Evolutionary conservation across 2,888 invertebrate species (phyloP).

Genomic region (Chaitophorus viminalis): DNA sequence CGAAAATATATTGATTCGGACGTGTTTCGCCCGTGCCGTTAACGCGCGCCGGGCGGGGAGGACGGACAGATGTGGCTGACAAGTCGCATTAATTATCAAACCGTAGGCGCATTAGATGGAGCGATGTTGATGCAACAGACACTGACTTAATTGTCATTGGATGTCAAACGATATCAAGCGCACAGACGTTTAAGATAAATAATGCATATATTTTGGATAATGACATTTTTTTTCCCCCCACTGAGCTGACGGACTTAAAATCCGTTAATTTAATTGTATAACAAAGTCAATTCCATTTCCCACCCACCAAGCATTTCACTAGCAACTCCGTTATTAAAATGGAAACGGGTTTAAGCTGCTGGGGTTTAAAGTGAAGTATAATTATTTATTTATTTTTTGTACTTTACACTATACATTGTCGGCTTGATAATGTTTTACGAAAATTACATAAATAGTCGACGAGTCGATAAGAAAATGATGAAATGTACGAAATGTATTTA

Average conservation of each 20-base stretch:
- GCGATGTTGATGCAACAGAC: slow-evolving; percentile 47
- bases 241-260: neutral
- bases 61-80: slow-evolving; percentile 57
- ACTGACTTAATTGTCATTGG: slow-evolving; percentile 54
- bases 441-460: no score
- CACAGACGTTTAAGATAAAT: slow-evolving; percentile 34
- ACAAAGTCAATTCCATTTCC: neutral
- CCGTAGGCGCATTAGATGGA: slow-evolving; percentile 40
- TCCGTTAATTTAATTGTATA: slow-evolving; percentile 27
- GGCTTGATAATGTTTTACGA: no score
- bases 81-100: slow-evolving; percentile 60
- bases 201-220: slow-evolving; percentile 30
- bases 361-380: neutral
- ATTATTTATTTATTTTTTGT: no score
- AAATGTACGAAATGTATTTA: no score
- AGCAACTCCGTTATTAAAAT: neutral
- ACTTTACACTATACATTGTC: no score
- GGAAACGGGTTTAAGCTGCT: neutral
- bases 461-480: no score
- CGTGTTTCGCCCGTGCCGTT: slow-evolving; percentile 48
- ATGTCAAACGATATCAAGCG: slow-evolving; percentile 53
- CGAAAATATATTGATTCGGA: slow-evolving; percentile 56
- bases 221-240: slow-evolving; percentile 1
- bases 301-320: neutral
- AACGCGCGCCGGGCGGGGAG: neutral